A percentile compares a stretch with the other conserved stretches of the same genome.
These are phyloP conservation scores for Etheostoma spectabile DNA, from an alignment of 2,113 vertebrate genomes.

Conservation along the genomic window DNA sequence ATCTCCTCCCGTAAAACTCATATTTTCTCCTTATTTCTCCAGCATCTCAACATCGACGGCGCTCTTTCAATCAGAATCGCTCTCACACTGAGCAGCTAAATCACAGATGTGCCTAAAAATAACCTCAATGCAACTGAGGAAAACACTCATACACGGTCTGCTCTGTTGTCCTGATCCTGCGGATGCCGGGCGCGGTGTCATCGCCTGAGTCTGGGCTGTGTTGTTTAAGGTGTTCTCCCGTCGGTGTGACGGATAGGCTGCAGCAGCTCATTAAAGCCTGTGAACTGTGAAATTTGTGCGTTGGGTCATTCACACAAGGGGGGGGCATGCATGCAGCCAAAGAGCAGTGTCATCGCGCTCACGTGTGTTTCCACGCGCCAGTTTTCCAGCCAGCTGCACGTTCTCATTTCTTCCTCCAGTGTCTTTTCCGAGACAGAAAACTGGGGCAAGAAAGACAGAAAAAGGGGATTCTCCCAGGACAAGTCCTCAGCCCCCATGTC, in stretches of 20 bases:
- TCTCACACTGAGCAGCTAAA: conserved; percentile 36
- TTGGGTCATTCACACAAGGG: conserved; percentile 29
- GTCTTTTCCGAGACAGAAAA: conserved; percentile 62
- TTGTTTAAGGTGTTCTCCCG: conserved; percentile 42
- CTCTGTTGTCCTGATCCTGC: conserved; percentile 38
- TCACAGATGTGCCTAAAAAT: conserved; percentile 58
- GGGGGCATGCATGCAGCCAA: conserved; percentile 1
- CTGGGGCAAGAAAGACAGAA: conserved; percentile 58
- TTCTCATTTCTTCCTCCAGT: conserved; percentile 47
- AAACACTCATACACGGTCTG: not conserved
- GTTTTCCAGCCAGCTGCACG: conserved; percentile 74
- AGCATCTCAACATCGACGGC: conserved; percentile 9
- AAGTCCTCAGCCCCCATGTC: conserved; percentile 55
- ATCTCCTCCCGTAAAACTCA: not conserved
- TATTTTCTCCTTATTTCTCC: conserved; percentile 3
- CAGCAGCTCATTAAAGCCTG: conserved; percentile 74
- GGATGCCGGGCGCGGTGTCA: conserved; percentile 28
- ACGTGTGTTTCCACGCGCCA: conserved; percentile 56
- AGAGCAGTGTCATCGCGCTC: conserved; percentile 49
- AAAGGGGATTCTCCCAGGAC: conserved; percentile 73
- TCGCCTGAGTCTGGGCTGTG: conserved; percentile 36
- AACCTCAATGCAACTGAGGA: not conserved
- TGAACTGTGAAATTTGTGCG: conserved; percentile 77
- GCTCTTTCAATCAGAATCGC: conserved; percentile 26
- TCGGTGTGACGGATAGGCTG: conserved; percentile 70